Percentiles rank a stretch among this genome's conserved stretches.
phyloP scores from a whole-genome alignment of 2,888 invertebrate species.

The Cremastinae sp. region DNA sequence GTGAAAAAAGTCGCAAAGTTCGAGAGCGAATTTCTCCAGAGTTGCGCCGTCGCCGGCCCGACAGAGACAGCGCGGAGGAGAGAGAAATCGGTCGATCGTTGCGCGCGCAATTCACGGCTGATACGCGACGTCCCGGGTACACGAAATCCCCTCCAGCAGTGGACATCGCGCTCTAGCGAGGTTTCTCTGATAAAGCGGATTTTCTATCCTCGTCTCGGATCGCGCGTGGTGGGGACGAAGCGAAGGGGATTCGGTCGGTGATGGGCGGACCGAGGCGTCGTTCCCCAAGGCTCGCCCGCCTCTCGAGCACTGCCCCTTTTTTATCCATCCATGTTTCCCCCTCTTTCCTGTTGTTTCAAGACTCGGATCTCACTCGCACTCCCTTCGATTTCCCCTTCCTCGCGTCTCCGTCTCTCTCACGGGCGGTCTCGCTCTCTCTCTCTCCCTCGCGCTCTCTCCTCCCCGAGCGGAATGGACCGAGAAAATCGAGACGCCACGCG shows the following conservation, averaged over 20 bases:
- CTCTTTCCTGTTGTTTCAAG: slow-evolving; percentile 42
- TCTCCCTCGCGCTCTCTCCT: slow-evolving; percentile 29
- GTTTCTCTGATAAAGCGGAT: slow-evolving; percentile 46
- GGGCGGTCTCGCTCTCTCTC: slow-evolving; percentile 9
- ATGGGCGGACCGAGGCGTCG: slow-evolving; percentile 76
- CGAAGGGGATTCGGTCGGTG: slow-evolving; percentile 68
- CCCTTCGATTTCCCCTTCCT: too few relatives aligned
- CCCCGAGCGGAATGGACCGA: slow-evolving; percentile 8
- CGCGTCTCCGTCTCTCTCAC: slow-evolving; percentile 29
- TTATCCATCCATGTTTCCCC: slow-evolving; percentile 66
- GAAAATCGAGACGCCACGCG: slow-evolving; percentile 57
- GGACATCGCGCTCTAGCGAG: slow-evolving; percentile 28
- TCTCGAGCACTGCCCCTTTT: slow-evolving; percentile 75
- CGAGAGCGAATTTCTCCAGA: slow-evolving; percentile 43
- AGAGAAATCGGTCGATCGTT: slow-evolving; percentile 54
- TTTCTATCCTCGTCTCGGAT: not conserved
- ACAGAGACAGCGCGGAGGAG: too few relatives aligned
- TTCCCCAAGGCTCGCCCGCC: slow-evolving; percentile 70
- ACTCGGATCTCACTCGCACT: too few relatives aligned
- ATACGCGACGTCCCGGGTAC: slow-evolving; percentile 58
- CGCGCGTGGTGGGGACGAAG: slow-evolving; percentile 62
- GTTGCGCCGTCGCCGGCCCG: slow-evolving; percentile 45
- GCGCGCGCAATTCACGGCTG: slow-evolving; percentile 76
- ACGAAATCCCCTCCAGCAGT: slow-evolving; percentile 38
- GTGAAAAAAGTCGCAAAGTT: not conserved